Evolutionary conservation across 2,888 invertebrate genomes (phyloP).

Genomic region (Mystacides longicornis): DNA sequence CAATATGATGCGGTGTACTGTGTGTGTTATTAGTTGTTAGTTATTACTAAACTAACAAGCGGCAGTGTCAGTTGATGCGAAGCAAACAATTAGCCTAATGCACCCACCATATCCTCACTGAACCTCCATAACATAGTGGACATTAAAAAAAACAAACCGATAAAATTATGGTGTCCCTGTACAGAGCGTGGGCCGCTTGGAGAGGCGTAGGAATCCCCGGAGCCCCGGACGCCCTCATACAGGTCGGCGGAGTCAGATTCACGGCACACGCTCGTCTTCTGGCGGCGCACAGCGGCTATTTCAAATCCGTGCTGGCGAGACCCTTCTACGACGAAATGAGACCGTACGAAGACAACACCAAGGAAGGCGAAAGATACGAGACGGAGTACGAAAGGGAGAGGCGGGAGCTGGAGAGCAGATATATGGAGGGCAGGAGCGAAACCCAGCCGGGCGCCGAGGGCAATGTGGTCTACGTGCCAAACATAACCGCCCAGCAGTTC

Average conservation of each 20-base stretch:
- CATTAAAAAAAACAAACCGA: no score
- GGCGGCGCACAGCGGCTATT: constrained; percentile 62
- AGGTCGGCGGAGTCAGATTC: constrained; percentile 60
- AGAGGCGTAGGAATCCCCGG: constrained; percentile 30
- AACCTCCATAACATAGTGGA: no score
- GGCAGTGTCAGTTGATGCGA: no score
- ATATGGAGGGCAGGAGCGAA: neutral
- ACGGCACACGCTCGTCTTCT: constrained; percentile 60
- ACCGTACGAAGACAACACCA: constrained; percentile 3
- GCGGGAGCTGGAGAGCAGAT: neutral
- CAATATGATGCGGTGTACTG: no score
- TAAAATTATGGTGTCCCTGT: constrained; percentile 46
- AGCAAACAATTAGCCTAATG: no score
- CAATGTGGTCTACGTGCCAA: constrained; percentile 43
- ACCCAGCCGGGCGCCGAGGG: constrained; percentile 15
- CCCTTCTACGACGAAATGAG: constrained; percentile 18
- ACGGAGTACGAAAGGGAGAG: neutral
- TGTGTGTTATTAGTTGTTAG: no score
- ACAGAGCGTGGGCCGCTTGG: constrained; percentile 46
- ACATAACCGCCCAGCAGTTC: constrained; percentile 55
- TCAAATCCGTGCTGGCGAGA: constrained; percentile 54
- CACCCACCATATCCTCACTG: no score
- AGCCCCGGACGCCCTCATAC: constrained; percentile 56
- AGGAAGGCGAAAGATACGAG: constrained; percentile 17
- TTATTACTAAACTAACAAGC: no score